These are phyloP conservation scores for Willowsia nigromaculata DNA, from an alignment of 2,888 invertebrate species.

Conservation along the genomic window DNA sequence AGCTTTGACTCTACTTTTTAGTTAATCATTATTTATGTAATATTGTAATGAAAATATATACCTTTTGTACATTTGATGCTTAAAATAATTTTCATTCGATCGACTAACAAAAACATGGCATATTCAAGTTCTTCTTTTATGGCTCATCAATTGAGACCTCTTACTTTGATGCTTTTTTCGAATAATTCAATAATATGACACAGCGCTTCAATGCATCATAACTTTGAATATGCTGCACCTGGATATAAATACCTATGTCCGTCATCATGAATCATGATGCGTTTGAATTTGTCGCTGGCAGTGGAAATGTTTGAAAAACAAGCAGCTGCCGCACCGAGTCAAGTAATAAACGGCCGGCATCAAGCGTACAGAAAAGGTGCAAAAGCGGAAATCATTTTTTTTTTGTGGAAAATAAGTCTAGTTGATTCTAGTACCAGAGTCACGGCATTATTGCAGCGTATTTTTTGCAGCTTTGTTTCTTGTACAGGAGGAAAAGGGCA, in stretches of 20 bases:
- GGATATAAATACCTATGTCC: slow-evolving; percentile 19
- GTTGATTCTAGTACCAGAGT: neutral
- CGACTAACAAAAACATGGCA: neutral
- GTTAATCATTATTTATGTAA: neutral
- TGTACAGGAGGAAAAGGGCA: neutral
- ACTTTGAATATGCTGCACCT: neutral
- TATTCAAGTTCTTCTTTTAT: neutral
- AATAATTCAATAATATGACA: too few species aligned
- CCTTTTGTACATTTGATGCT: neutral
- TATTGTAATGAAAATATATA: neutral
- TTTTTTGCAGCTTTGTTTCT: neutral
- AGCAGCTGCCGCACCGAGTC: neutral
- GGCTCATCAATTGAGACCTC: slow-evolving; percentile 21
- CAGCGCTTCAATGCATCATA: neutral
- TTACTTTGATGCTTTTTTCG: too few species aligned
- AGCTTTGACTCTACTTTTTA: neutral
- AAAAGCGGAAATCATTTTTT: slow-evolving; percentile 44
- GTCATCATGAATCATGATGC: neutral
- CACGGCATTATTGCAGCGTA: neutral
- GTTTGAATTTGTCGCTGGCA: neutral
- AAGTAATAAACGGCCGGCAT: neutral
- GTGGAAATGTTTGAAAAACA: neutral
- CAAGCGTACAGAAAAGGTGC: neutral
- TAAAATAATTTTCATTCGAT: neutral
- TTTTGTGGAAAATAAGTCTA: slow-evolving; percentile 1